Evolutionary conservation across 2,797 vertebrate genomes (phyloP), one percentile per base, ranked within the genome.

Genomic region (Bradypodion ventrale): DNA sequence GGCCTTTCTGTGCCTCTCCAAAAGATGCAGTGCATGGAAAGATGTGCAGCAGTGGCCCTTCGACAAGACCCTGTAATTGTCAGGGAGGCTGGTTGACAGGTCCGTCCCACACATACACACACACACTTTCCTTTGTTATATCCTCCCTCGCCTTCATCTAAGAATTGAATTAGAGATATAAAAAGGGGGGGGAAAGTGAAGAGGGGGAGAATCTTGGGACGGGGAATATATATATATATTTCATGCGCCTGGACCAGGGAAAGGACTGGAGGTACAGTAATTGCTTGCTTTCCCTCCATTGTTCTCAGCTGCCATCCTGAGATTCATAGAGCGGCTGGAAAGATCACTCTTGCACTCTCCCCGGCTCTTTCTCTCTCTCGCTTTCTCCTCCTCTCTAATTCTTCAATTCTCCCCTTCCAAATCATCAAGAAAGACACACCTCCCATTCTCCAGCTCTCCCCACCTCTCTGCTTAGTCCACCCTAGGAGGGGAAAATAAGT

Each of bases 161-260:
- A 96, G 97, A 97, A 97, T 96, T 97, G 97, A 98, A 97, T 98
- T 98, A 97, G 97, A 97, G 96, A 97, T 97, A 97, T 96, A 97
- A 96, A 97, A 85, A 81, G 46, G 65, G 32, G 87, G 88, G 83
- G 83, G 84, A 83, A 89, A 84, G 88, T 88, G 83, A 86, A 82
- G 86, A 73, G 84, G 40, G 40, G 81, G 87, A 56, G 75, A 89
- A 73, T 89, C 92, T 97, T 95, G 96, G 96, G 96, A n/a, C 96
- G 97, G 96, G 97, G 97, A n/a, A n/a, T n/a, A n/a, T n/a, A n/a
- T n/a, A n/a, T n/a, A 97, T 97, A 97, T 97, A 97, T 97, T 97
- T 97, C 96, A 97, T 96, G 96, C 92, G 96, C 97, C 96, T 95
- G 96, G 97, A 97, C 97, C 97, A 97, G 97, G 96, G 96, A 97